phyloP scores from a whole-genome alignment of 2,797 vertebrate species.

The Anas bahamensis region DNA sequence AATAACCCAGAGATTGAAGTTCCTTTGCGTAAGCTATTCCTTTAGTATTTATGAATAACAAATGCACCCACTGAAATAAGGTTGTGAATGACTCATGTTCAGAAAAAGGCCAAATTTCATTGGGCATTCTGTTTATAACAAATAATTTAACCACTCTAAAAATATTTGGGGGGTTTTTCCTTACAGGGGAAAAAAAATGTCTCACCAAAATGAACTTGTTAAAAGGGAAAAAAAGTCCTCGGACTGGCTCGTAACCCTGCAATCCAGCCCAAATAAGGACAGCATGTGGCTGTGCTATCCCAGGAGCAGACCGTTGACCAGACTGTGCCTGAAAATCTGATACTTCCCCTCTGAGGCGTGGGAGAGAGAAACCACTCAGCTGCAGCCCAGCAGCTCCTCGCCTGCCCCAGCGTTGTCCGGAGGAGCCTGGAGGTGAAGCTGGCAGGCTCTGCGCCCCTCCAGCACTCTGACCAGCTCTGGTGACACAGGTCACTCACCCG shows the following conservation, averaged over 20 bases:
- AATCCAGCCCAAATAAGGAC: conserved; percentile 70
- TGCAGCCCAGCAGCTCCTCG: neutral
- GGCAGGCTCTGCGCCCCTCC: neutral
- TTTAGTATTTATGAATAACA: conserved; percentile 48
- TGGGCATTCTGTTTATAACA: conserved; percentile 30
- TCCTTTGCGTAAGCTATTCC: conserved; percentile 2
- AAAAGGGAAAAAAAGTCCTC: neutral
- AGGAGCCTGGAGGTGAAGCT: accelerated
- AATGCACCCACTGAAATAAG: conserved; percentile 33
- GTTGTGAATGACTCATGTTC: conserved; percentile 44
- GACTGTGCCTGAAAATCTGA: conserved; percentile 32
- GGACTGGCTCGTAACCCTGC: conserved; percentile 12
- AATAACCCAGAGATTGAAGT: neutral
- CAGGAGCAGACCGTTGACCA: neutral
- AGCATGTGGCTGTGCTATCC: neutral
- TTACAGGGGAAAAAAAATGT: conserved; percentile 26
- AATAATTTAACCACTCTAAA: conserved; percentile 56
- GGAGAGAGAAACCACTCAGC: conserved; percentile 30
- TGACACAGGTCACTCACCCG: neutral
- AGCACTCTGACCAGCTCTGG: neutral
- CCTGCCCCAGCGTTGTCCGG: neutral
- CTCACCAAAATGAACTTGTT: conserved; percentile 39
- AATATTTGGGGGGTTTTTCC: conserved; percentile 49
- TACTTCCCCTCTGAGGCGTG: conserved; percentile 38
- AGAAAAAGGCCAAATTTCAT: conserved; percentile 37